phyloP scores from a whole-genome alignment of 2,888 invertebrate species.

The Drosophila rubida region DNA sequence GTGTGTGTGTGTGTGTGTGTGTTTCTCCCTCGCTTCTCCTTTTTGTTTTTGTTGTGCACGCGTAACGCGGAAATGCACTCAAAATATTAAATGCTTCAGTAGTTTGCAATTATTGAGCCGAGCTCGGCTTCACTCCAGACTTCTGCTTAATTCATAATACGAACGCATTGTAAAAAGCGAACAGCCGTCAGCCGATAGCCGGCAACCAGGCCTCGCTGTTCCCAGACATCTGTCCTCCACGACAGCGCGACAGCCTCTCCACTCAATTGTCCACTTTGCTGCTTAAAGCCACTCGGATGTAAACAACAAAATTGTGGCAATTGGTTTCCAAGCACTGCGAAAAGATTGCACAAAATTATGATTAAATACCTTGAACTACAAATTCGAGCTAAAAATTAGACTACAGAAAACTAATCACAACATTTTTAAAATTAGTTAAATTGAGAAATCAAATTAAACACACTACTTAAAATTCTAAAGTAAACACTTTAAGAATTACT shows the following conservation, averaged over 20 bases:
- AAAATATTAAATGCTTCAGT: conserved; percentile 83
- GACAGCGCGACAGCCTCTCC: not conserved
- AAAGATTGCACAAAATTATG: no score
- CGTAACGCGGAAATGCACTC: conserved; percentile 80
- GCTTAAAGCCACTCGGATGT: conserved; percentile 2
- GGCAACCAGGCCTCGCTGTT: conserved; percentile 10
- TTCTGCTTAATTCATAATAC: conserved; percentile 76
- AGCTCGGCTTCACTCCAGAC: conserved; percentile 11
- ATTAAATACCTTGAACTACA: no score
- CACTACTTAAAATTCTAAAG: no score
- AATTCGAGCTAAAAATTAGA: no score
- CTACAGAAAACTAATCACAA: no score
- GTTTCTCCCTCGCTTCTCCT: no score
- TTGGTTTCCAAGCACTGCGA: no score
- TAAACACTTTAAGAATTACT: no score
- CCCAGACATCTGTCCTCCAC: conserved; percentile 30
- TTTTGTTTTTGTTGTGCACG: conserved; percentile 19
- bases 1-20: no score
- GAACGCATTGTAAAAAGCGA: conserved; percentile 7
- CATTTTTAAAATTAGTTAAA: no score
- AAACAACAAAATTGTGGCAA: no score
- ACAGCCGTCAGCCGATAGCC: not conserved
- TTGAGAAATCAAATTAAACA: no score
- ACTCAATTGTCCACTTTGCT: not conserved
- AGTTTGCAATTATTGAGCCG: conserved; percentile 73